Evolutionary conservation across 1,140 invertebrate species (phyloP).

Genomic region (Drosophila willistoni): DNA sequence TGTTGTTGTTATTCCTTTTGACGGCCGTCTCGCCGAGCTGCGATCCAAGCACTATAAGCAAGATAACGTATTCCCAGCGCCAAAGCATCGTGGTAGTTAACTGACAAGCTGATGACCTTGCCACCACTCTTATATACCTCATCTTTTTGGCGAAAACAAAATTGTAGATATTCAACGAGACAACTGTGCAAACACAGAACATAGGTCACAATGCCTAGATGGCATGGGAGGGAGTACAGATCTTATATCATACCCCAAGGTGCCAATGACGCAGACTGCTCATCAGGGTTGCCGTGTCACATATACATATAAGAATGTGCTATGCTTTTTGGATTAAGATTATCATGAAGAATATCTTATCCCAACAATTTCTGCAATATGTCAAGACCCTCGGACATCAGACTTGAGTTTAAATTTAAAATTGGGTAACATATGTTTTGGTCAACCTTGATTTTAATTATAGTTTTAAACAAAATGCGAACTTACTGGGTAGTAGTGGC

Average conservation of each 20-base stretch:
- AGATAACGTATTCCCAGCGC: conserved; percentile 49
- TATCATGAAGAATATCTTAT: neutral
- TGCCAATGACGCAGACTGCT: conserved; percentile 5
- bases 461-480: no score
- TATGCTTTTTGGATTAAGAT: no score
- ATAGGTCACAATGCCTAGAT: conserved; percentile 32
- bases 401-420: neutral
- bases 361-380: neutral
- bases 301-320: no score
- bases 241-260: neutral
- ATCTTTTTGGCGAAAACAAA: conserved; percentile 47
- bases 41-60: conserved; percentile 40
- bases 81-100: conserved; percentile 50
- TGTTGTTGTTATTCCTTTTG: neutral
- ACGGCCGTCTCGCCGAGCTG: conserved; percentile 17
- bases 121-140: conserved; percentile 59
- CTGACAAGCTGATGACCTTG: conserved; percentile 48
- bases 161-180: neutral
- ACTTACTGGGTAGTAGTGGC: no score
- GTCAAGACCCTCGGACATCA: neutral
- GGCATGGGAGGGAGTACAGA: neutral
- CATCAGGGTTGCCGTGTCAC: conserved; percentile 27
- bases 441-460: neutral
- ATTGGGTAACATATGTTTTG: conserved; percentile 2
- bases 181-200: conserved; percentile 61